Evolutionary conservation across 2,797 vertebrate genomes (phyloP), one percentile per base, ranked within the genome.

Genomic region (Pipistrellus kuhlii): DNA sequence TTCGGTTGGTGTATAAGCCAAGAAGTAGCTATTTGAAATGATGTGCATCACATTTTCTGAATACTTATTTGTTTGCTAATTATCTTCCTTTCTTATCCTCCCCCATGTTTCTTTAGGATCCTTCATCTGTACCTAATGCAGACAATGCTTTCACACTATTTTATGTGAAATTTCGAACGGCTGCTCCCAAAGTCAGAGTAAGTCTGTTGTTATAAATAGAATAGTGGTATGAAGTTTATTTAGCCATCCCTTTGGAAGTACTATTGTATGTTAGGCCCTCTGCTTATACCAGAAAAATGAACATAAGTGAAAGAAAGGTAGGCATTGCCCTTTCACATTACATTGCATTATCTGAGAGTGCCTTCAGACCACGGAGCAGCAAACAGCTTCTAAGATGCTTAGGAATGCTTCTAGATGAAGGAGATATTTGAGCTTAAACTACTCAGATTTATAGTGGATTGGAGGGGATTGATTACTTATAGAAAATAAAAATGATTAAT

Each of bases 61-160:
- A 51, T 66, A 35, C 75, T 78, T 44, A 30, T 10, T 77, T 93
- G 53, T 88, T 96, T 91, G 73, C 48, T 96, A 51, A 97, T 92
- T 92, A 59, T 53, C 41, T 94, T 94, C 20, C 68, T 96, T 90
- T 9, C 15, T 25, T 53, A 0, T 81, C 53, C 12, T 95, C 27
- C 5, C 3, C 92, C 11, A 69, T 93, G 77, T 97, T 97, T 97
- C 38, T 72, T 92, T 96, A 99, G 99, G 99, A 99, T 98, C 99
- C 99, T 94, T 98, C 99, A 97, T 98, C 98, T 91, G 96, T 98
- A 96, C 98, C 99, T 64, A 99, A 98, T 82, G 98, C 98, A 96
- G 99, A 99, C 97, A 99, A 99, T 93, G 99, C 99, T 95, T 99
- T 99, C 96, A 99, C 99, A 0, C 98, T 99, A 9, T 99, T 99